phyloP scores from a whole-genome alignment of 2,888 invertebrate genomes.

The Heliconius cydno region DNA sequence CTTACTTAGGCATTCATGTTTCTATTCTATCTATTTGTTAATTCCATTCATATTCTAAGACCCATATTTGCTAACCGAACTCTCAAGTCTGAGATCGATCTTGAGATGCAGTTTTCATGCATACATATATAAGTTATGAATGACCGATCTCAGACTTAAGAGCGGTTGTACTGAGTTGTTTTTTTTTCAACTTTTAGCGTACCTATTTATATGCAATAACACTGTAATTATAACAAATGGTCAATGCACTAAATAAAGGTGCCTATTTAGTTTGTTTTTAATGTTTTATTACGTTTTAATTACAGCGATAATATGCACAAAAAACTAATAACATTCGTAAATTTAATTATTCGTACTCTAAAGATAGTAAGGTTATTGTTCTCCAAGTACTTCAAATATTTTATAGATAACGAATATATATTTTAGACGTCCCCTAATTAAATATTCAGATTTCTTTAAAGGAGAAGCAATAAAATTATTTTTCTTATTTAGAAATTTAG shows the following conservation, averaged over 20 bases:
- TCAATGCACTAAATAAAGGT: conserved; percentile 24
- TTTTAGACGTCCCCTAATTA: background rate
- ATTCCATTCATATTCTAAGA: background rate
- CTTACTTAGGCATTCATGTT: background rate
- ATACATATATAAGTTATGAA: no score
- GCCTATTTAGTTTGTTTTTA: conserved; percentile 3
- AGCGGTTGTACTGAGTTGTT: background rate
- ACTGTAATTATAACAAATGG: background rate
- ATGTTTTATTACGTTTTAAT: conserved; percentile 33
- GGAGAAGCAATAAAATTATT: background rate
- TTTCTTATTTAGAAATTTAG: background rate
- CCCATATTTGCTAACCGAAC: no score
- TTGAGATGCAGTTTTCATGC: no score
- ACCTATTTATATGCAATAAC: conserved; percentile 17
- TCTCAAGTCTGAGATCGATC: no score
- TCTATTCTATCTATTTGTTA: background rate
- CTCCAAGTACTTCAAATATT: conserved; percentile 6
- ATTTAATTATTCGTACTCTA: conserved; percentile 17
- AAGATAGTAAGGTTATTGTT: conserved; percentile 26
- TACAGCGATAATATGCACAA: conserved; percentile 10
- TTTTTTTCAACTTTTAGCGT: background rate
- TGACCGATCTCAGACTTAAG: no score
- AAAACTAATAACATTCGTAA: conserved; percentile 26
- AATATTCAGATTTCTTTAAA: no score
- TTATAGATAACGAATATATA: background rate